Evolutionary conservation across 2,888 invertebrate species (phyloP), one percentile per base, ranked within the genome.

Genomic region (Dermolepida albohirtum): DNA sequence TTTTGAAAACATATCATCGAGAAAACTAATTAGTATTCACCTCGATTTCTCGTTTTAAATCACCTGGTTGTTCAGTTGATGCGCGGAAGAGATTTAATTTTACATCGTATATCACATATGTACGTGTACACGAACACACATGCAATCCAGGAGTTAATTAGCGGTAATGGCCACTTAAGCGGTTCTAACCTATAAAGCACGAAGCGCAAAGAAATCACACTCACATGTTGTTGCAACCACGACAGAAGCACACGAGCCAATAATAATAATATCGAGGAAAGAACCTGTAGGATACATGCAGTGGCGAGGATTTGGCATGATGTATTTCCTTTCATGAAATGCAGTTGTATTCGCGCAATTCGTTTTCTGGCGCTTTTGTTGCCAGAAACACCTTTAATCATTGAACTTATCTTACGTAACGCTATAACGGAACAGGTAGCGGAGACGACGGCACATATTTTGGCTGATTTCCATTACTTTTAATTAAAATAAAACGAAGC

Each of bases 1-100:
- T 22, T 22, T 22, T 22, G 1, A 22, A n/a, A 22, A 22, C 22
- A 22, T 4, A 16, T 14, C 5, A 40, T 10, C 34, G 14, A 11
- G 34, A 49, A 22, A 47, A 62, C 59, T 39, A 62, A 62, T 62
- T 62, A 62, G 47, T 62, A 47, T 62, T 62, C 59, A 47, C 59
- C 59, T 62, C 59, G 47, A 62, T 62, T 62, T 47, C 47, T 47
- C 27, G 59, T 49, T 62, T 62, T 62, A 62, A 62, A 62, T 62
- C 59, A 62, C 47, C 59, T 62, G 47, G 39, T 62, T 62, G 47
- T 47, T 62, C 34, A 44, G 34, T 47, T 44, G 47, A 39, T 14
- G 59, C 59, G 22, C 49, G 59, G 47, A 62, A 62, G 59, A 34
- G 47, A 34, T 47, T 47, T 62, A 62, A 47, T 62, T 62, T 47